A percentile compares a stretch with the other conserved stretches of the same genome.
phyloP scores from a whole-genome alignment of 2,888 invertebrate species.

The Cheilosia scutellata region DNA sequence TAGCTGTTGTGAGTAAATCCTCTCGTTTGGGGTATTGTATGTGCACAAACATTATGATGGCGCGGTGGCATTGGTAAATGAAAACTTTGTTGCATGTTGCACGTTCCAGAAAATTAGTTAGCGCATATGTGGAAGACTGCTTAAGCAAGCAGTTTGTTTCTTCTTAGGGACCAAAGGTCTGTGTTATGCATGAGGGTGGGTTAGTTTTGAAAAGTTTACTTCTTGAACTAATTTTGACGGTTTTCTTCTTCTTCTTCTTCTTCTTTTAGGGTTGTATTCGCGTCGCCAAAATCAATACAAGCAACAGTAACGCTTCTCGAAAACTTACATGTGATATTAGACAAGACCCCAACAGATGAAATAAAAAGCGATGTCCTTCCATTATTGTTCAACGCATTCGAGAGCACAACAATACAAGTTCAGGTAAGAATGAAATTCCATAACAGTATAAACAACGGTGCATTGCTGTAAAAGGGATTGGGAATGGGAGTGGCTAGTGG shows the following conservation, averaged over 20 bases:
- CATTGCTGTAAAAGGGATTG: too few relatives aligned
- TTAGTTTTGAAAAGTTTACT: not conserved
- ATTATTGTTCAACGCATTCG: constrained; percentile 93
- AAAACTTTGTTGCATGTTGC: constrained; percentile 41
- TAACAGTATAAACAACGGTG: too few relatives aligned
- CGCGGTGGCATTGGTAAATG: constrained; percentile 12
- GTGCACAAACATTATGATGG: not conserved
- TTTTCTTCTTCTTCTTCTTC: not conserved
- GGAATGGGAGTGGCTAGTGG: too few relatives aligned
- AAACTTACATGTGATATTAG: constrained; percentile 94
- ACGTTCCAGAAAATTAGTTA: constrained; percentile 27
- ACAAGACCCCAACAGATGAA: constrained; percentile 93
- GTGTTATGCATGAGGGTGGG: not conserved
- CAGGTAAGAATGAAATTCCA: constrained; percentile 87
- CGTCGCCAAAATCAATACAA: constrained; percentile 91
- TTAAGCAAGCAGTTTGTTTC: constrained; percentile 15
- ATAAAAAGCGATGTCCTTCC: constrained; percentile 93
- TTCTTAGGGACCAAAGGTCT: not conserved
- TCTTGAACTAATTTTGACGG: not conserved
- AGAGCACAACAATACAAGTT: constrained; percentile 94
- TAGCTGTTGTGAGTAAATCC: not conserved
- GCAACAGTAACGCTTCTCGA: constrained; percentile 95
- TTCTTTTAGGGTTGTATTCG: constrained; percentile 88
- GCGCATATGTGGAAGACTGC: constrained; percentile 38
- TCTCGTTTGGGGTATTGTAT: not conserved